phyloP scores from a whole-genome alignment of 2,888 invertebrate species.

The Nomada flava region DNA sequence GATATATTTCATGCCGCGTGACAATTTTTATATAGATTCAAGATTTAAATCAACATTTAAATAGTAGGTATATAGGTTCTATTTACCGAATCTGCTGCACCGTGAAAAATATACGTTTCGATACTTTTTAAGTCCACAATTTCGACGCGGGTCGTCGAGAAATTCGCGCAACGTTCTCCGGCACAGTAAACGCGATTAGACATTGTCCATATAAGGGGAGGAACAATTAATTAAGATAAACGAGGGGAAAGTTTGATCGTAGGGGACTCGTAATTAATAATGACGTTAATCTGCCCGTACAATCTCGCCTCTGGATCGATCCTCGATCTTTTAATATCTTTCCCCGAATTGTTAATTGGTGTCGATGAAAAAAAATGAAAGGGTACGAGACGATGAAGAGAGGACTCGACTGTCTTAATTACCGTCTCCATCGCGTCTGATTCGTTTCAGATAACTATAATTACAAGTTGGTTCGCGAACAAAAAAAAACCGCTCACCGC shows the following conservation, averaged over 20 bases:
- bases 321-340: slow-evolving; percentile 20
- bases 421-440: slow-evolving; percentile 26
- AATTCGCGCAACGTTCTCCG: neutral
- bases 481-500: slow-evolving; percentile 6
- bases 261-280: slow-evolving; percentile 46
- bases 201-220: neutral
- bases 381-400: slow-evolving; percentile 14
- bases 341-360: slow-evolving; percentile 47
- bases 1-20: slow-evolving; percentile 18
- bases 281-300: slow-evolving; percentile 15
- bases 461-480: slow-evolving; percentile 26
- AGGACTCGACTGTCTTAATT: slow-evolving; percentile 35
- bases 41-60: too few species aligned
- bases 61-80: too few species aligned
- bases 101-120: neutral
- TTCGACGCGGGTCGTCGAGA: neutral
- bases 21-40: slow-evolving; percentile 46
- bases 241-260: slow-evolving; percentile 1
- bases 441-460: slow-evolving; percentile 46
- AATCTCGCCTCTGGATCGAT: slow-evolving; percentile 34
- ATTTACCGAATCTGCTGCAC: too few species aligned
- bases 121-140: too few species aligned
- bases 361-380: neutral
- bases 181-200: slow-evolving; percentile 8
- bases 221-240: slow-evolving; percentile 44